Percentiles rank a stretch among this genome's conserved stretches.
Evolutionary conservation across 2,797 vertebrate genomes (phyloP).

Genomic region (Oreonectes daqikongensis): DNA sequence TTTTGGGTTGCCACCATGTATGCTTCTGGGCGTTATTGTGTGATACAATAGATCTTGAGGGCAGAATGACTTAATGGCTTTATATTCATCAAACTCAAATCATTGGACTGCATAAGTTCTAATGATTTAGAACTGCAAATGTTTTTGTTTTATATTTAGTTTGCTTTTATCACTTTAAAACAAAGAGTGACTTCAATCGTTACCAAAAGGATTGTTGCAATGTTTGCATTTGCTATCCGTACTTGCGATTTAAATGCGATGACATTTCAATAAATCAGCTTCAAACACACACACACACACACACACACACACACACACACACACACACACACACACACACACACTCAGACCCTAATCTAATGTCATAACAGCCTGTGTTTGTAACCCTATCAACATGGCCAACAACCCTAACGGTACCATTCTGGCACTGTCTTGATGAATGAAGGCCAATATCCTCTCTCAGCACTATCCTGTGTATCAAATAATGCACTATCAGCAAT

Average conservation of each 20-base stretch:
- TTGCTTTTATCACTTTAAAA: background rate
- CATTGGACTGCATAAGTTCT: too few species aligned
- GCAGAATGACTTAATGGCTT: background rate
- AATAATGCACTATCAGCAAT: slow-evolving; percentile 41
- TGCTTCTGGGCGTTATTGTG: background rate
- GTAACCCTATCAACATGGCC: slow-evolving; percentile 32
- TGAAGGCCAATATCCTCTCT: slow-evolving; percentile 45
- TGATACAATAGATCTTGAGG: background rate
- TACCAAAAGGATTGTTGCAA: background rate
- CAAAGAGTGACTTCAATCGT: background rate
- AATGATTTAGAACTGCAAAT: too few species aligned
- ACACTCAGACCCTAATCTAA: background rate
- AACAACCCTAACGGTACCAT: slow-evolving; percentile 4
- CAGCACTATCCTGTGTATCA: slow-evolving; percentile 36
- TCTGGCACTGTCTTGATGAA: slow-evolving; percentile 7
- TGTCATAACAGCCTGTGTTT: slow-evolving; percentile 18
- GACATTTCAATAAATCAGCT: slow-evolving; percentile 28
- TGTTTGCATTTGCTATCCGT: background rate
- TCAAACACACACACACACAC: too few species aligned
- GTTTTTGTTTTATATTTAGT: too few species aligned
- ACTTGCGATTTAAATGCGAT: slow-evolving; percentile 22
- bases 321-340: too few species aligned
- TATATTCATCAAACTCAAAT: too few species aligned
- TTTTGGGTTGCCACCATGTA: background rate
- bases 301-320: too few species aligned